A percentile compares a stretch with the other conserved stretches of the same genome.
These are phyloP conservation scores for Hesperophylax magnus DNA, from an alignment of 1,140 invertebrate genomes.

Conservation along the genomic window DNA sequence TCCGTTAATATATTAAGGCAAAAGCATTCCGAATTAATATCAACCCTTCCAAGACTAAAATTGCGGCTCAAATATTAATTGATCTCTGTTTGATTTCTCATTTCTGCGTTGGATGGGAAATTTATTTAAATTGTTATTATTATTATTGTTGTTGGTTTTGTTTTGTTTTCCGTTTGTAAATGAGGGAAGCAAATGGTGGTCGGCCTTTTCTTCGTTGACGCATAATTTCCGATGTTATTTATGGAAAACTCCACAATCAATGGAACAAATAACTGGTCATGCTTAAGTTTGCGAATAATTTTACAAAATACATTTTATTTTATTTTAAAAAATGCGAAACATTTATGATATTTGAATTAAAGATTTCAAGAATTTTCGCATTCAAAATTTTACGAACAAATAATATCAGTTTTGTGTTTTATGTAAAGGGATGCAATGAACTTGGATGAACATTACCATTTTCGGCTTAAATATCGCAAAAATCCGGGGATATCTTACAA, in stretches of 20 bases:
- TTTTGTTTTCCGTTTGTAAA: constrained; percentile 20
- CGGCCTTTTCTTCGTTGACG: constrained; percentile 2
- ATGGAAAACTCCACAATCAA: not conserved
- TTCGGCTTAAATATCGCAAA: not conserved
- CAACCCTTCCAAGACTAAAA: constrained; percentile 55
- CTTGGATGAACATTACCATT: no score
- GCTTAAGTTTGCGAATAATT: no score
- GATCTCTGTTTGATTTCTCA: constrained; percentile 29
- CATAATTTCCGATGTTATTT: not conserved
- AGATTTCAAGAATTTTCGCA: no score
- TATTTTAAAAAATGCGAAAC: no score
- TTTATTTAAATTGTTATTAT: constrained; percentile 41
- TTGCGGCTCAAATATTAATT: constrained; percentile 55
- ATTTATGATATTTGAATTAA: no score
- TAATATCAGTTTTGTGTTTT: no score
- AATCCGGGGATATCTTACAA: not conserved
- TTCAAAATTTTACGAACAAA: no score
- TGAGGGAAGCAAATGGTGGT: constrained; percentile 4
- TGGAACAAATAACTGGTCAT: not conserved
- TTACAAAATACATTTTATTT: no score
- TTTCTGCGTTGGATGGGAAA: constrained; percentile 15
- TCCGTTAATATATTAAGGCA: constrained; percentile 19
- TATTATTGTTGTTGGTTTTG: constrained; percentile 1
- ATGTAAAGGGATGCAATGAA: no score
- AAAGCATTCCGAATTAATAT: constrained; percentile 55